Base-by-base conservation (phyloP, 2,888 invertebrate species). In the Cecidostiba fungosa region DNA sequence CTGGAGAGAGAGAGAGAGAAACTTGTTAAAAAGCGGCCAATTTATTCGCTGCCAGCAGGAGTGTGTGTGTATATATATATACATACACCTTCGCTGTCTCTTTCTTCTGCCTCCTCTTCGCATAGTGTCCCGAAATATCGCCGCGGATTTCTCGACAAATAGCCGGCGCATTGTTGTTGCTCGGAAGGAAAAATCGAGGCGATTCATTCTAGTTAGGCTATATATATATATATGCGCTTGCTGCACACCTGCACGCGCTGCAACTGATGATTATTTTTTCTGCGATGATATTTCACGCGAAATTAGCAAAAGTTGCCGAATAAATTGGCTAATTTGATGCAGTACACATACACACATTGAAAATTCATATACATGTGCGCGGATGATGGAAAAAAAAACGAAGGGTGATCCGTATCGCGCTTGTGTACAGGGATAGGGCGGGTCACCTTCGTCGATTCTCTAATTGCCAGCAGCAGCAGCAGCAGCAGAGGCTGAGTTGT, bases 371-470 rank as follows among this genome's bases (percentile, higher is more conserved):
- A 54, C 32, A 23, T 6, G 50, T 59, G 36, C 54, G 36, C 26
- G 26, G 39, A 16, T 19, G 39, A n/a, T 8, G 54, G n/a, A 54
- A 54, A n/a, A 54, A 54, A 8, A 10, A 39, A 1, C 39, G 39
- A 43, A 59, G 54, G 73, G 90, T 91, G 92, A 92, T 92, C 90
- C 87, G 91, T 92, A 92, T 92, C 92, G 89, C 87, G 23, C 1
- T 23, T 59, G 72, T 10, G 87, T 90, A 92, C 92, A 91, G 92
- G 92, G 91, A 91, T 92, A 91, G 91, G 92, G 92, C 92, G 92
- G 91, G 91, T 91, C 91, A 89, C 89, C 23, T 72, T 72, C 43
- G 72, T 29, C 62, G 72, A 23, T 23, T 72, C 39, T 72, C 12
- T 72, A 32, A 72, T 72, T 72, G 72, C 43, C 19, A 4, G 23